Evolutionary conservation across 2,888 invertebrate species (phyloP).

Genomic region (Drosophila greeni): DNA sequence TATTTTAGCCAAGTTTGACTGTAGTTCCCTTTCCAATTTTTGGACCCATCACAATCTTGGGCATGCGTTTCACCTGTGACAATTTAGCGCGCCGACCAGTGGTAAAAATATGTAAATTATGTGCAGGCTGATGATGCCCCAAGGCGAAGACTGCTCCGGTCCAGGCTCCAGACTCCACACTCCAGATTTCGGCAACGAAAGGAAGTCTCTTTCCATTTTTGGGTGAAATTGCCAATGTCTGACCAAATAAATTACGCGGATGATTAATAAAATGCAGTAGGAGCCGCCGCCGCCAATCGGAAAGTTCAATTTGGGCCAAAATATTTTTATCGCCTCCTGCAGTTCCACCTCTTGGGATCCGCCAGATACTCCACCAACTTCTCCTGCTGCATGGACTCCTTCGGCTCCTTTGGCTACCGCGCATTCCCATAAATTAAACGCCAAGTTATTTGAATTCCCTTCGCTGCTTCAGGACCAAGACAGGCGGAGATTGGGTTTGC

Average conservation of each 20-base stretch:
- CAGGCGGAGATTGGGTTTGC: slow-evolving; percentile 40
- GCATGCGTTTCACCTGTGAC: slow-evolving; percentile 71
- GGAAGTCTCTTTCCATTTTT: slow-evolving; percentile 70
- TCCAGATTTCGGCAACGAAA: slow-evolving; percentile 8
- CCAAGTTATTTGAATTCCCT: slow-evolving; percentile 76
- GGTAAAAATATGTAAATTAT: slow-evolving; percentile 65
- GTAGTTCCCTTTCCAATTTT: background rate
- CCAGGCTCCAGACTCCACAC: slow-evolving; percentile 5
- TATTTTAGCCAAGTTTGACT: slow-evolving; percentile 11
- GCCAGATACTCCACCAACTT: slow-evolving; percentile 13
- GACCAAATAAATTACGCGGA: slow-evolving; percentile 74
- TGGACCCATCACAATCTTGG: slow-evolving; percentile 27
- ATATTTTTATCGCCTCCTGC: slow-evolving; percentile 63
- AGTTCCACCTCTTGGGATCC: slow-evolving; percentile 45
- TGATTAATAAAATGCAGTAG: slow-evolving; percentile 71
- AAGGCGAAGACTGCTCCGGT: slow-evolving; percentile 23
- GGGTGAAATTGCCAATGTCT: slow-evolving; percentile 68
- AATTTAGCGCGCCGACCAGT: slow-evolving; percentile 52
- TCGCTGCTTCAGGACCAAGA: slow-evolving; percentile 33
- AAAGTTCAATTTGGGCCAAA: slow-evolving; percentile 70
- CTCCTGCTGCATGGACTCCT: slow-evolving; percentile 17
- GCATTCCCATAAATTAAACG: slow-evolving; percentile 77
- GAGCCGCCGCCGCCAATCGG: slow-evolving; percentile 41
- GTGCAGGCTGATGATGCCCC: slow-evolving; percentile 48
- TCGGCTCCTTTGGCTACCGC: slow-evolving; percentile 58